Conservation (phyloP, 2,797 vertebrate species). For the Poecile montanus region DNA sequence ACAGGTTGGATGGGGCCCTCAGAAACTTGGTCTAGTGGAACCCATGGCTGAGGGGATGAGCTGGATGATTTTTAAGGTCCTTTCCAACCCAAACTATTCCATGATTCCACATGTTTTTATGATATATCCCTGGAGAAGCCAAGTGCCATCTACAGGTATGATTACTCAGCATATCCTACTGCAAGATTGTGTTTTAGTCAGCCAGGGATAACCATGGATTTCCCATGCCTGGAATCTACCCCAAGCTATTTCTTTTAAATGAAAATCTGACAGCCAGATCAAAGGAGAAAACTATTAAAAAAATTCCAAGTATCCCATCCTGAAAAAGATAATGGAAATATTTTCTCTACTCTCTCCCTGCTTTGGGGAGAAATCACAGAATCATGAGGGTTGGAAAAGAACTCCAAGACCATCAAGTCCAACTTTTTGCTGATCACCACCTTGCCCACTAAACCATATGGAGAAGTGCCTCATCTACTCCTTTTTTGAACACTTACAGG, state of each 20-base stretch:
- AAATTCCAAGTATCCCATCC: background rate
- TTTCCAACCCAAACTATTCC: background rate
- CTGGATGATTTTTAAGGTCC: background rate
- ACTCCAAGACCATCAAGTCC: background rate
- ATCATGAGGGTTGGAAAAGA: background rate
- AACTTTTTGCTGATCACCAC: accelerated
- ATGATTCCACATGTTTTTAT: background rate
- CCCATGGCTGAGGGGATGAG: background rate
- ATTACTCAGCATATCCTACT: background rate
- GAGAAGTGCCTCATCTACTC: no score
- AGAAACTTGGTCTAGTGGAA: background rate
- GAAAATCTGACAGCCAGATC: background rate
- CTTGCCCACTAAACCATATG: background rate
- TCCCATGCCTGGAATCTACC: background rate
- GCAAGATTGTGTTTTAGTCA: background rate
- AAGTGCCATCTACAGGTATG: background rate
- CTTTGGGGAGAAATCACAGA: background rate
- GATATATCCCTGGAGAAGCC: background rate
- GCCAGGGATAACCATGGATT: background rate
- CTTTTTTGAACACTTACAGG: background rate
- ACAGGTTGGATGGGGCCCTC: no score
- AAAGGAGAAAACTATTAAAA: background rate
- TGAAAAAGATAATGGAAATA: background rate
- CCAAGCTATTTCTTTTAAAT: background rate
- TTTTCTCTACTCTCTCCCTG: background rate